Percentiles rank a stretch among this genome's conserved stretches.
phyloP scores from a whole-genome alignment of 2,888 invertebrate species.

The Phengaris arion region DNA sequence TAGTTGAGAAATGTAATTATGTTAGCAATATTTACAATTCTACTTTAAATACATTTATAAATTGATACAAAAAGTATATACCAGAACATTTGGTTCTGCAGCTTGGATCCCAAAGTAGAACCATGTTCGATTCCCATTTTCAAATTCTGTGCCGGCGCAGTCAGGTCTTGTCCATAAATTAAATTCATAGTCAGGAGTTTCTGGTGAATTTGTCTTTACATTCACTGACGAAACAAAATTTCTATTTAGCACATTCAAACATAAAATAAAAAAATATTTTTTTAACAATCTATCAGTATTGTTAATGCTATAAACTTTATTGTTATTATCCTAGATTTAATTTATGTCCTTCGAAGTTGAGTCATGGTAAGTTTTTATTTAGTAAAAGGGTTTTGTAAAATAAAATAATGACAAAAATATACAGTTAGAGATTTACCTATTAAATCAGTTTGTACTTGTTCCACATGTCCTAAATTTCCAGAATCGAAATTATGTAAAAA shows the following conservation, averaged over 20 bases:
- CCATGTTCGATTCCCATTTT: conserved; percentile 95
- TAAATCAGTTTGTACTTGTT: conserved; percentile 82
- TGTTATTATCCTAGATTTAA: too few species aligned
- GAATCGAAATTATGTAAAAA: conserved; percentile 95
- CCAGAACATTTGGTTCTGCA: conserved; percentile 72
- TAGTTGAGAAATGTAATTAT: neutral
- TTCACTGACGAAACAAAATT: conserved; percentile 43
- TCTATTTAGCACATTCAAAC: too few species aligned
- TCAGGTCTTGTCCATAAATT: conserved; percentile 95
- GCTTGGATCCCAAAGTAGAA: conserved; percentile 91
- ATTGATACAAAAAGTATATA: conserved; percentile 48
- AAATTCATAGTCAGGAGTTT: conserved; percentile 87
- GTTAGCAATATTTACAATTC: neutral
- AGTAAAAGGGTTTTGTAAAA: neutral
- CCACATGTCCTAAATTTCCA: conserved; percentile 91
- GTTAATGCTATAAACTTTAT: too few species aligned
- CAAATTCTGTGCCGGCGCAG: conserved; percentile 91
- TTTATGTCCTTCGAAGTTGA: neutral
- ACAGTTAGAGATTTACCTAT: conserved; percentile 66
- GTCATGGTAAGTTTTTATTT: neutral
- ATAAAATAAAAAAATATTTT: too few species aligned
- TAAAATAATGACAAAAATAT: conserved; percentile 26
- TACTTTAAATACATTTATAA: neutral
- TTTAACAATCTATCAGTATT: too few species aligned
- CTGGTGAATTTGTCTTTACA: conserved; percentile 61